Conservation (phyloP, 2,888 invertebrate species). For the Slavum lentiscoides region DNA sequence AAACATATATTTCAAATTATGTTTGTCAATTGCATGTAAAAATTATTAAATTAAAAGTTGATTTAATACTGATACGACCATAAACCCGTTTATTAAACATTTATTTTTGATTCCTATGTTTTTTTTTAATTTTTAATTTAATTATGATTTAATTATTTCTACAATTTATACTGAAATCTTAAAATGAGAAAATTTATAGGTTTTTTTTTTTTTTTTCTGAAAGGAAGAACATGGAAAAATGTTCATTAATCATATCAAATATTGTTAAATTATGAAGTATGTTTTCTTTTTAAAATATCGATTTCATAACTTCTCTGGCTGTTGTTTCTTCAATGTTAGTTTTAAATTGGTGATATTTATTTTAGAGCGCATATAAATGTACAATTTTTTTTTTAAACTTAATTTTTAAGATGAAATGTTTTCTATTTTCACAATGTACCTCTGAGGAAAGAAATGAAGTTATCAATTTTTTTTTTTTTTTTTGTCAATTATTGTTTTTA, state of each 20-base stretch:
- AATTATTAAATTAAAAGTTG: no score
- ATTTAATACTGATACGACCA: background rate
- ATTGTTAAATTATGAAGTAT: background rate
- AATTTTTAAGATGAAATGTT: conserved; percentile 11
- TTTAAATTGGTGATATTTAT: conserved; percentile 22
- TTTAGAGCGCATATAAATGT: background rate
- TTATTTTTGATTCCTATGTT: conserved; percentile 30
- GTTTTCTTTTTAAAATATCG: background rate
- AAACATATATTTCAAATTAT: background rate
- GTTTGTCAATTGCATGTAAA: no score
- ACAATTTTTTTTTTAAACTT: conserved; percentile 13
- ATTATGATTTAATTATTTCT: background rate
- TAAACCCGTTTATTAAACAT: background rate
- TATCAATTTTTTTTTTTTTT: background rate
- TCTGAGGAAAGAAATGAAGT: background rate
- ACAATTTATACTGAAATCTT: background rate
- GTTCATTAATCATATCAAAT: conserved; percentile 30
- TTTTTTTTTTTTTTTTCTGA: background rate
- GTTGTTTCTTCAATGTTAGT: background rate
- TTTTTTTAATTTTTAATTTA: background rate
- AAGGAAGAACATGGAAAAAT: background rate
- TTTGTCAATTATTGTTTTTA: background rate
- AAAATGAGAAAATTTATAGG: background rate
- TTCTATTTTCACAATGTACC: conserved; percentile 37
- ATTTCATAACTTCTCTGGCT: background rate